Evolutionary conservation across 2,888 invertebrate genomes (phyloP), one percentile per base, ranked within the genome.

Genomic region (Limnephilus rhombicus): DNA sequence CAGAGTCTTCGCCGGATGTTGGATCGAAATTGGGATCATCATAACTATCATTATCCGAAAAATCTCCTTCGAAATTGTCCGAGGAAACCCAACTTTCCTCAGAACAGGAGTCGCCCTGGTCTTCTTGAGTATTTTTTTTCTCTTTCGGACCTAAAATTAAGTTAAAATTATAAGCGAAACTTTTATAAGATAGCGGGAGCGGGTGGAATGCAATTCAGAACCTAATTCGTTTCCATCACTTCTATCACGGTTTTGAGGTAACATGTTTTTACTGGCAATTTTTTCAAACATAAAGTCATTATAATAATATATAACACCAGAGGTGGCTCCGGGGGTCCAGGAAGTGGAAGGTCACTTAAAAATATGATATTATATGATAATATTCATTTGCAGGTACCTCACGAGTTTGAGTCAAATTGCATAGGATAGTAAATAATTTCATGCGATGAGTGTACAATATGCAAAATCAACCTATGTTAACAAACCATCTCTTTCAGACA

Each of bases 41-140:
- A 68, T 68, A 68, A n/a, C 68, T 68, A 68, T 68, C 68, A n/a
- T 68, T 68, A 68, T 68, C 68, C 68, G 68, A 68, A 68, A 68
- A 68, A 68, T 68, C 68, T 68, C 68, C 68, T 24, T 68, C 68
- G 9, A 68, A 68, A 68, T 68, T 68, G n/a, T 68, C 68, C 0
- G 68, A 68, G 68, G 68, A 68, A 68, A 68, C 68, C 68, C 68
- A 68, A 68, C 68, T 68, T 68, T 68, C 68, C 24, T 68, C 68
- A 9, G 68, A 68, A 68, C 68, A 68, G 68, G 68, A 68, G n/a
- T 68, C 68, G 68, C 9, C n/a, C 68, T 68, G 68, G 68, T 68
- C 68, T 68, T 68, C 68, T 68, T 68, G 68, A 68, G 68, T 24
- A 24, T 68, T 68, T 68, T 68, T 68, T 68, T 68, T 68, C 68